Evolutionary conservation across 53 echinoderm and acorn worm species (phyloP).

Genomic region (Crossaster papposus): DNA sequence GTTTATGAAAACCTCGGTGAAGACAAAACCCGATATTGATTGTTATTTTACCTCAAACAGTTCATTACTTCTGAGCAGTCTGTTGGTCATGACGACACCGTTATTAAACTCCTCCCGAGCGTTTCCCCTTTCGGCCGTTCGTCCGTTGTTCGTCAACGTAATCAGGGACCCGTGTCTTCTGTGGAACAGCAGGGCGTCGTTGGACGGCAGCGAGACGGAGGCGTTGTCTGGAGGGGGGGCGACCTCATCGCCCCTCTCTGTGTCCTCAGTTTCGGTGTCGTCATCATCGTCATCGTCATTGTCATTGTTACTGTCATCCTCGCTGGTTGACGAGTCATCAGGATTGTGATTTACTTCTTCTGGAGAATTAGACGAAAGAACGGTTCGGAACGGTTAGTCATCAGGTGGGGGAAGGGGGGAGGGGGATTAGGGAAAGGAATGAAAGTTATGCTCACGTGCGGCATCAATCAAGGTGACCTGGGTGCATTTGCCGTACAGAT

Average conservation of each 20-base stretch:
- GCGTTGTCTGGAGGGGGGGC: slow-evolving; percentile 14
- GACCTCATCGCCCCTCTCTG: slow-evolving; percentile 39
- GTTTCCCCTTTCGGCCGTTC: slow-evolving; percentile 82
- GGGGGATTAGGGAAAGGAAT: too few species aligned
- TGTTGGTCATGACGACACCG: slow-evolving; percentile 93
- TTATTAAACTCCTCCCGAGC: slow-evolving; percentile 97
- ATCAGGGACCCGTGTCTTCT: slow-evolving; percentile 81
- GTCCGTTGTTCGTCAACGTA: slow-evolving; percentile 59
- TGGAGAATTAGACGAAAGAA: not conserved
- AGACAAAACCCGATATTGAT: too few species aligned
- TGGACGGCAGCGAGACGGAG: slow-evolving; percentile 55
- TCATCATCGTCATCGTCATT: slow-evolving; percentile 64
- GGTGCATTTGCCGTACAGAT: slow-evolving; percentile 97
- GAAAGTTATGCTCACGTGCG: slow-evolving; percentile 41
- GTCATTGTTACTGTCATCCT: slow-evolving; percentile 56
- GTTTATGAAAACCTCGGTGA: too few species aligned
- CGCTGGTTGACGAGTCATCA: slow-evolving; percentile 33
- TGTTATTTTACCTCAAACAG: slow-evolving; percentile 83
- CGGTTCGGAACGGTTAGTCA: not conserved
- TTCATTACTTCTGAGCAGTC: slow-evolving; percentile 84
- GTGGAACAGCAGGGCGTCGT: slow-evolving; percentile 75
- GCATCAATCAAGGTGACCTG: slow-evolving; percentile 77
- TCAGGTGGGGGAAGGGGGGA: too few species aligned
- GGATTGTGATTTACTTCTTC: slow-evolving; percentile 10
- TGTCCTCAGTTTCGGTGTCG: slow-evolving; percentile 54